Evolutionary conservation across 2,888 invertebrate genomes (phyloP).

Genomic region (Helicoverpa assulta): DNA sequence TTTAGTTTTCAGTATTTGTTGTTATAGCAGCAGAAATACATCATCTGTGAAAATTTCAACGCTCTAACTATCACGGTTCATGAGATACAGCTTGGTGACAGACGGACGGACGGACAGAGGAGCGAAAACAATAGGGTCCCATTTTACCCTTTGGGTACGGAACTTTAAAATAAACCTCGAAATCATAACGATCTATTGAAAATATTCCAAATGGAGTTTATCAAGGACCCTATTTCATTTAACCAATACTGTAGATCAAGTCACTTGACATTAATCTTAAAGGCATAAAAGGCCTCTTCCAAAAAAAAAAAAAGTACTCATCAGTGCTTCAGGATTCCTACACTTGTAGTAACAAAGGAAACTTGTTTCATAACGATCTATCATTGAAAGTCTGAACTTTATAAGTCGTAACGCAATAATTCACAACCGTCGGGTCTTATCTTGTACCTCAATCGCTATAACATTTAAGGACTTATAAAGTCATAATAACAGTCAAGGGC

Average conservation of each 20-base stretch:
- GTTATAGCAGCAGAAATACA: too few species aligned
- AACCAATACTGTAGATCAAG: not conserved
- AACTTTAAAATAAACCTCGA: too few species aligned
- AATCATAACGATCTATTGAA: too few species aligned
- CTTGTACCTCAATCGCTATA: not conserved
- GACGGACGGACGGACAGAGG: too few species aligned
- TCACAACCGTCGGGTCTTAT: not conserved
- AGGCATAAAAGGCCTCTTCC: not conserved
- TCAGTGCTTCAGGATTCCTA: not conserved
- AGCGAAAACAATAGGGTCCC: too few species aligned
- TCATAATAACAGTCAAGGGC: slow-evolving; percentile 1
- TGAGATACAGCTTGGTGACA: too few species aligned
- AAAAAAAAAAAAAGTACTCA: not conserved
- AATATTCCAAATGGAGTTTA: not conserved
- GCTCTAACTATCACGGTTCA: too few species aligned
- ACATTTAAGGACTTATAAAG: slow-evolving; percentile 20
- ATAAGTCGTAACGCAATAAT: not conserved
- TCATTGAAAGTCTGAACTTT: not conserved
- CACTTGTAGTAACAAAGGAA: not conserved
- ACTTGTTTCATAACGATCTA: not conserved
- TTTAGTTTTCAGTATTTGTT: too few species aligned
- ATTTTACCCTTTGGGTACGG: too few species aligned
- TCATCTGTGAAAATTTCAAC: too few species aligned
- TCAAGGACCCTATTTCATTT: not conserved
- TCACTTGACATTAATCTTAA: not conserved